These are phyloP conservation scores for Parelbella ahira DNA, from an alignment of 2,888 invertebrate species.

Conservation along the genomic window DNA sequence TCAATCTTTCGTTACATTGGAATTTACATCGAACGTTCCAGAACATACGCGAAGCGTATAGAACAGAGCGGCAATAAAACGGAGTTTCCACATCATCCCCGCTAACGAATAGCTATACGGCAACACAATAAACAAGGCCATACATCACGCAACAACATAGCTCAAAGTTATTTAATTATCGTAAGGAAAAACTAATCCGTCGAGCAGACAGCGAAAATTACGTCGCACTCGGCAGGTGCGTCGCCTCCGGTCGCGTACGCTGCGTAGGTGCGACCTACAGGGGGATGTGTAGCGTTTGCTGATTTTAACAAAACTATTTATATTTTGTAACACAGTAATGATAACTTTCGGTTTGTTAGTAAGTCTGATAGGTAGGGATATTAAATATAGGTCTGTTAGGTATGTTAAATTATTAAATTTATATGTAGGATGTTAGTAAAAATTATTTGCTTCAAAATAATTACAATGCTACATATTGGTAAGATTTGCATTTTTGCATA, in stretches of 20 bases:
- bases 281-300: constrained; percentile 36
- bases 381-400: no score
- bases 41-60: no score
- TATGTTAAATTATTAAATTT: no score
- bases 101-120: constrained; percentile 34
- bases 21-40: constrained; percentile 16
- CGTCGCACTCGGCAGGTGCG: constrained; percentile 62
- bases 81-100: constrained; percentile 44
- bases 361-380: no score
- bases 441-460: no score
- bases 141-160: constrained; percentile 73
- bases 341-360: no score
- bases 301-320: no score
- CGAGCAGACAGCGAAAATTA: constrained; percentile 66
- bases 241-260: constrained; percentile 42
- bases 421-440: no score
- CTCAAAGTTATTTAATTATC: constrained; percentile 80
- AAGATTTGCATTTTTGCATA: no score
- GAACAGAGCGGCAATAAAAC: constrained; percentile 29
- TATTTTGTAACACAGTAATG: no score
- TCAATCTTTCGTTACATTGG: constrained; percentile 12
- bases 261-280: constrained; percentile 45
- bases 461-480: no score
- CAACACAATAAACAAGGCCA: constrained; percentile 72
- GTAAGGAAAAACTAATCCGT: constrained; percentile 79